Conservation (phyloP, 2,888 invertebrate species). For the Athetis lepigone region DNA sequence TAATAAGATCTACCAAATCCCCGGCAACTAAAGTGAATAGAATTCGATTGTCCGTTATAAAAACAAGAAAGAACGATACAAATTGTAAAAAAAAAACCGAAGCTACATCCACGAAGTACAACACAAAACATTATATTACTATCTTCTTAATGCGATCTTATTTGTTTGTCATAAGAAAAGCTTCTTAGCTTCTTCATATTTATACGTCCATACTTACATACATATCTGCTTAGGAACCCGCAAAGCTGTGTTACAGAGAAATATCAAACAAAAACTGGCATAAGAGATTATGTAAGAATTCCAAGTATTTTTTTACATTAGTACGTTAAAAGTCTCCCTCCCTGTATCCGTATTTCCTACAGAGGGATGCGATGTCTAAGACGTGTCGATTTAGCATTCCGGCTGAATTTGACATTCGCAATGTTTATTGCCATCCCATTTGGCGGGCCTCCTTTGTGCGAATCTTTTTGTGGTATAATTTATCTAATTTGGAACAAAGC, state of each 20-base stretch:
- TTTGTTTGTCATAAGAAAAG: constrained; percentile 33
- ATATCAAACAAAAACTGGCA: constrained; percentile 24
- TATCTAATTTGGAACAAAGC: constrained; percentile 87
- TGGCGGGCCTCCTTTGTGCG: constrained; percentile 78
- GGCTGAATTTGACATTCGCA: constrained; percentile 84
- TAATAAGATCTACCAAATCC: too few relatives aligned
- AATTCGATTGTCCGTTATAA: too few relatives aligned
- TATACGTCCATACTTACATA: not conserved
- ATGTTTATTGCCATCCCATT: constrained; percentile 83
- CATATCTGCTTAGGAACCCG: constrained; percentile 1
- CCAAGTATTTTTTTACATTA: constrained; percentile 34
- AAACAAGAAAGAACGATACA: not conserved
- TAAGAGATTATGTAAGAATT: constrained; percentile 16
- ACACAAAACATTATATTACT: constrained; percentile 16
- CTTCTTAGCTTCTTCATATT: constrained; percentile 16
- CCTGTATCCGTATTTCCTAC: constrained; percentile 57
- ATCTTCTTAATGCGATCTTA: constrained; percentile 7
- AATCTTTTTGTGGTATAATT: constrained; percentile 85
- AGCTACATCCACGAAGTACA: constrained; percentile 12
- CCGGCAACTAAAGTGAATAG: too few relatives aligned
- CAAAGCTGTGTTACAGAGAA: constrained; percentile 15
- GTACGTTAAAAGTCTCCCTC: constrained; percentile 45
- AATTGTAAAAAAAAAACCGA: constrained; percentile 4
- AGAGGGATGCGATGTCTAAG: constrained; percentile 69
- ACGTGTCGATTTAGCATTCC: constrained; percentile 82